Percentiles rank a stretch among this genome's conserved stretches.
These are phyloP conservation scores for Pyxicephalus adspersus DNA, from an alignment of 2,113 vertebrate species.

Conservation along the genomic window DNA sequence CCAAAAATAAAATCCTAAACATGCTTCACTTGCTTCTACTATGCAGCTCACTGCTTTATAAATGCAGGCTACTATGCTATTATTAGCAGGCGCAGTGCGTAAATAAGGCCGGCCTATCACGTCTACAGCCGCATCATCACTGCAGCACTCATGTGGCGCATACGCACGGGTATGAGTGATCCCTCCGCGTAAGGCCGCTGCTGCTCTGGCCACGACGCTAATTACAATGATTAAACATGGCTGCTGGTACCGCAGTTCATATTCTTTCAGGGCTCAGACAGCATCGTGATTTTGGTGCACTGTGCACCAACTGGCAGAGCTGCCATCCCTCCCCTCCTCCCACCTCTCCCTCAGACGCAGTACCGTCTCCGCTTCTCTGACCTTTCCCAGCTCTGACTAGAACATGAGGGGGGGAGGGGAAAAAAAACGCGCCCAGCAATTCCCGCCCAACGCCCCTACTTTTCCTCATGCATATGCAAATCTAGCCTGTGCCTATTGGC, in stretches of 20 bases:
- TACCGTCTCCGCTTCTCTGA: conserved; percentile 39
- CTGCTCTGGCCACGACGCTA: not conserved
- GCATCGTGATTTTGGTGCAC: conserved; percentile 42
- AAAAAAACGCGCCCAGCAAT: conserved; percentile 64
- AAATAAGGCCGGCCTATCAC: not conserved
- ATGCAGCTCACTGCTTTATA: too few relatives aligned
- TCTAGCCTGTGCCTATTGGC: conserved; percentile 69
- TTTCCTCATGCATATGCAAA: conserved; percentile 70
- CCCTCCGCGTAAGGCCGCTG: too few relatives aligned
- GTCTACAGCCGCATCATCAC: not conserved
- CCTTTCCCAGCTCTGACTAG: conserved; percentile 61
- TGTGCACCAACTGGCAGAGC: conserved; percentile 41
- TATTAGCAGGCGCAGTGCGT: not conserved
- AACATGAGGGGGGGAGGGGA: conserved; percentile 3
- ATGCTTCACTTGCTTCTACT: too few relatives aligned
- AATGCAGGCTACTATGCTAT: too few relatives aligned
- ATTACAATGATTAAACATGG: conserved; percentile 34
- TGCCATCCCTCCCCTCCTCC: conserved; percentile 9
- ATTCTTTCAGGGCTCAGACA: conserved; percentile 16
- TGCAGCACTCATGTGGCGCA: not conserved
- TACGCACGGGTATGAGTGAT: not conserved
- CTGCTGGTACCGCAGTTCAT: conserved; percentile 11
- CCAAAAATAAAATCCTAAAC: too few relatives aligned
- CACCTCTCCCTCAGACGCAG: conserved; percentile 40
- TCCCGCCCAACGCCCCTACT: conserved; percentile 77